Evolutionary conservation across 2,797 vertebrate genomes (phyloP).

Genomic region (Pseudochirops corinnae): DNA sequence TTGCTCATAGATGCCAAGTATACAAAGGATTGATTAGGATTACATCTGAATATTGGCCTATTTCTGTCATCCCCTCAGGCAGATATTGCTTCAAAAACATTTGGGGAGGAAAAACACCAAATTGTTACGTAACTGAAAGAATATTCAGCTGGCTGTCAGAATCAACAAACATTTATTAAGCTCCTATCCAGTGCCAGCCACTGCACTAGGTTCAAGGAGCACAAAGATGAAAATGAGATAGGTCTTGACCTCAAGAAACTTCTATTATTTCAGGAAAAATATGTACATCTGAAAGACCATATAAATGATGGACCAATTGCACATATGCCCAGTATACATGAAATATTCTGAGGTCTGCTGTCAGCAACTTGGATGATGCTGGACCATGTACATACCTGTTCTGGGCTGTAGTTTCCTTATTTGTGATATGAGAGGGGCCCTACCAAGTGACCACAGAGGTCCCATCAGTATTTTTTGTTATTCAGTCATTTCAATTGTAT

Average conservation of each 20-base stretch:
- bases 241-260: not conserved
- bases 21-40: not conserved
- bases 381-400: not conserved
- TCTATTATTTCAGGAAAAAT: not conserved
- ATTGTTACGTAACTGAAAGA: not conserved
- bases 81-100: constrained; percentile 9
- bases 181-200: not conserved
- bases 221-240: not conserved
- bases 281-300: not conserved
- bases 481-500: not conserved
- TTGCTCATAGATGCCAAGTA: not conserved
- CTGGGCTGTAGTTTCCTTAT: not conserved
- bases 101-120: not conserved
- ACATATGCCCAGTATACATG: not conserved
- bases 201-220: not conserved
- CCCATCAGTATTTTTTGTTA: not conserved
- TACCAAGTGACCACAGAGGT: not conserved
- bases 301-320: not conserved
- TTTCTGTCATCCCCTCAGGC: constrained; percentile 23
- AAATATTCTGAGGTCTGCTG: not conserved
- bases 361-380: not conserved
- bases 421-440: not conserved
- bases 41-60: not conserved
- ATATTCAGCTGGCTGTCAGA: not conserved
- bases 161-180: not conserved